A percentile compares a stretch with the other conserved stretches of the same genome.
Evolutionary conservation across 1,140 invertebrate genomes (phyloP).

Genomic region (Drosophila kikkawai): DNA sequence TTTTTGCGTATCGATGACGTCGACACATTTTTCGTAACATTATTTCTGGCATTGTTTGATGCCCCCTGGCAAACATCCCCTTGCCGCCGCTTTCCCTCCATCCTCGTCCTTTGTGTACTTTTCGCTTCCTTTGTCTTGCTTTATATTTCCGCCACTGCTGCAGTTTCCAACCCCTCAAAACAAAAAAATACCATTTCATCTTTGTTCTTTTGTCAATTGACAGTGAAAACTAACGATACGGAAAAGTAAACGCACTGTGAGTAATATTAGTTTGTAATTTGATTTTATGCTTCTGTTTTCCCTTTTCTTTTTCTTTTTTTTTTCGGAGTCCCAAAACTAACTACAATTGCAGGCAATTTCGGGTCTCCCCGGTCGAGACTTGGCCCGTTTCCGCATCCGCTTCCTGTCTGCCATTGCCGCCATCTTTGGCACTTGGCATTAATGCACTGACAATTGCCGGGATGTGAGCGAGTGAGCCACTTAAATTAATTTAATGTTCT

Average conservation of each 20-base stretch:
- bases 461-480: conserved; percentile 64
- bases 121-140: conserved; percentile 61
- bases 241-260: conserved; percentile 83
- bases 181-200: conserved; percentile 44
- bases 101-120: conserved; percentile 35
- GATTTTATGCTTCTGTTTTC: conserved; percentile 72
- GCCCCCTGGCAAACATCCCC: conserved; percentile 15
- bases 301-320: conserved; percentile 12
- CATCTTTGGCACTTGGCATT: conserved; percentile 48
- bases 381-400: conserved; percentile 42
- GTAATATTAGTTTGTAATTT: conserved; percentile 84
- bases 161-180: conserved; percentile 43
- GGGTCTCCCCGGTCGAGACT: conserved; percentile 16
- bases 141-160: conserved; percentile 64
- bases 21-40: conserved; percentile 69
- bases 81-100: conserved; percentile 11
- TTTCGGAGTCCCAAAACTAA: conserved; percentile 6
- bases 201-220: conserved; percentile 71
- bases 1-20: conserved; percentile 77
- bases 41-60: conserved; percentile 69
- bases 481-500: conserved; percentile 71
- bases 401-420: conserved; percentile 31
- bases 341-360: conserved; percentile 61
- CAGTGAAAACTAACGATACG: conserved; percentile 83
- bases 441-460: conserved; percentile 74